A percentile compares a stretch with the other conserved stretches of the same genome.
phyloP scores from a whole-genome alignment of 2,797 vertebrate genomes.

The Rhinogobio ventralis region DNA sequence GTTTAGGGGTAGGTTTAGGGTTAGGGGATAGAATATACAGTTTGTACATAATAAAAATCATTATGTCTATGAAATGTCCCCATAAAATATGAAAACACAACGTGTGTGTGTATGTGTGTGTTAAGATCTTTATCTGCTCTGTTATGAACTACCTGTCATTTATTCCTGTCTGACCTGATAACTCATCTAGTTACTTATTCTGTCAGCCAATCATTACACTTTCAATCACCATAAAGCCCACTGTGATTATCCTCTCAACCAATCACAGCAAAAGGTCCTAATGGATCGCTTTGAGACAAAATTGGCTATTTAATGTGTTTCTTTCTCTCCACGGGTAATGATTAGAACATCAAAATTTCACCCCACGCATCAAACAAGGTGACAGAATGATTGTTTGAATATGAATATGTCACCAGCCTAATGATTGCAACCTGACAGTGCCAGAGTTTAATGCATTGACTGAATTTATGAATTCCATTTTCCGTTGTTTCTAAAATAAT shows the following conservation, averaged over 20 bases:
- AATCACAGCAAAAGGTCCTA: constrained; percentile 33
- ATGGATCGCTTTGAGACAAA: constrained; percentile 17
- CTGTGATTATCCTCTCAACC: constrained; percentile 37
- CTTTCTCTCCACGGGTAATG: constrained; percentile 40
- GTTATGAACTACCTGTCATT: constrained; percentile 22
- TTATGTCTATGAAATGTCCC: too few relatives aligned
- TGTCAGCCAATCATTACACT: constrained; percentile 33
- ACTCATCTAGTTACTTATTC: constrained; percentile 12
- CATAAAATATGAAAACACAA: too few relatives aligned
- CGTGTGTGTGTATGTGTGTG: background rate
- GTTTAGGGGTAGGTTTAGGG: too few relatives aligned
- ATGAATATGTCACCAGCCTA: constrained; percentile 16
- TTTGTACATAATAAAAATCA: too few relatives aligned
- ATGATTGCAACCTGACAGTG: constrained; percentile 13
- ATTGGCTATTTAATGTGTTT: constrained; percentile 41
- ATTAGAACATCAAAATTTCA: constrained; percentile 31
- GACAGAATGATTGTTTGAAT: constrained; percentile 12
- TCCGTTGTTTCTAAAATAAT: background rate
- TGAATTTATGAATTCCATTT: background rate
- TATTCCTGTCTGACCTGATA: constrained; percentile 10
- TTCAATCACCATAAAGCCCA: constrained; percentile 22
- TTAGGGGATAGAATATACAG: too few relatives aligned
- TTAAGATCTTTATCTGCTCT: constrained; percentile 26
- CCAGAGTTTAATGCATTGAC: background rate
- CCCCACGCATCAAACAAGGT: constrained; percentile 16